Evolutionary conservation across 2,113 vertebrate species (phyloP).

Genomic region (Nannobrachium achirus): DNA sequence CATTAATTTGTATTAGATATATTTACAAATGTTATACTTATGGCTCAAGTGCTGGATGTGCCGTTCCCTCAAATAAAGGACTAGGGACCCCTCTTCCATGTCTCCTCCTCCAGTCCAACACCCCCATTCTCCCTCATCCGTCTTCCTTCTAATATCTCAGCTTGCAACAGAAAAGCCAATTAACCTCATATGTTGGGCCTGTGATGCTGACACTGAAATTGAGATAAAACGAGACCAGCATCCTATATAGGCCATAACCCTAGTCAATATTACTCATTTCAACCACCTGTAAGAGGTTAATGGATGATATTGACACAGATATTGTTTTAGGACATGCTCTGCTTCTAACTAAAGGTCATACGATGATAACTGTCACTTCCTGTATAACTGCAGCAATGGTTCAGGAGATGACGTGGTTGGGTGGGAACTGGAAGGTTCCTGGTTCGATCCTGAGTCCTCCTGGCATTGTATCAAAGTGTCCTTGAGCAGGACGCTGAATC

Average conservation of each 20-base stretch:
- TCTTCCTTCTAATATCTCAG: conserved; percentile 22
- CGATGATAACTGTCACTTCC: no score
- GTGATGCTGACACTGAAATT: background rate
- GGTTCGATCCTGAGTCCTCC: no score
- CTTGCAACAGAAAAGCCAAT: conserved; percentile 35
- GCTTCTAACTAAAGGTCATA: background rate
- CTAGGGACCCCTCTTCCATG: background rate
- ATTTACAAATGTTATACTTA: no score
- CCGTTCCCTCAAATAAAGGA: no score
- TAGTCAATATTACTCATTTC: conserved; percentile 14
- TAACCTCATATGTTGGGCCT: conserved; percentile 21
- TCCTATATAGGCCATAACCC: background rate
- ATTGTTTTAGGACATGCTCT: background rate
- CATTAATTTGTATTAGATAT: no score
- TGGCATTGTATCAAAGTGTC: no score
- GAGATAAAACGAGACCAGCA: background rate
- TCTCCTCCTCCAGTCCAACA: conserved; percentile 9
- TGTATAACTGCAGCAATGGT: no score
- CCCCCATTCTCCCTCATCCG: background rate
- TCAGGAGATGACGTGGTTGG: no score
- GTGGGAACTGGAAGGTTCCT: no score
- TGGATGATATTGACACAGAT: background rate
- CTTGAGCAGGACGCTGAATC: no score
- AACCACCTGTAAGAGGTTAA: conserved; percentile 14
- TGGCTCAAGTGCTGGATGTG: no score